These are phyloP conservation scores for Pogonophryne albipinna DNA, from an alignment of 2,797 vertebrate species.

Conservation along the genomic window DNA sequence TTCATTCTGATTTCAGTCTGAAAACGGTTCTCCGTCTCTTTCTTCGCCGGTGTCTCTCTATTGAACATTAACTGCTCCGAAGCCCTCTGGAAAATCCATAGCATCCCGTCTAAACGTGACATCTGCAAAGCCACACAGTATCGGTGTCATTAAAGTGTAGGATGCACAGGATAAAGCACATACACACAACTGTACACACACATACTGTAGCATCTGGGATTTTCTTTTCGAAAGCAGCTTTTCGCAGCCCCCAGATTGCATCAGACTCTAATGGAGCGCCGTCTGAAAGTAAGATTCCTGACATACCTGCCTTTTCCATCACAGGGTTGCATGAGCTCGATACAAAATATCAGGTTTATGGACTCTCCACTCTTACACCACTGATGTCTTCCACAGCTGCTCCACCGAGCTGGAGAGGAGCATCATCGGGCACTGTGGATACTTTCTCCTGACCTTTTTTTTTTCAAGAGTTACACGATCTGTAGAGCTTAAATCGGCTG, in stretches of 20 bases:
- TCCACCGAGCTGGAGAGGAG: conserved; percentile 45
- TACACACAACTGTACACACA: conserved; percentile 24
- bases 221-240: conserved; percentile 58
- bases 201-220: conserved; percentile 68
- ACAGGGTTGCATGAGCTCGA: conserved; percentile 72
- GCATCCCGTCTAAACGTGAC: conserved; percentile 61
- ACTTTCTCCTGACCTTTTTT: conserved; percentile 39
- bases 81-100: conserved; percentile 75
- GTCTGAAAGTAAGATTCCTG: conserved; percentile 77
- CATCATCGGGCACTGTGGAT: conserved; percentile 48
- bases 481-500: conserved; percentile 45
- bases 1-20: conserved; percentile 71
- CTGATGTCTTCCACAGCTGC: conserved; percentile 77
- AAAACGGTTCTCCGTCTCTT: conserved; percentile 51
- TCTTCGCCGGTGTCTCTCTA: conserved; percentile 30
- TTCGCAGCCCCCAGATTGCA: conserved; percentile 65
- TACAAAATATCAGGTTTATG: conserved; percentile 78
- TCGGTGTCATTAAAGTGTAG: conserved; percentile 68
- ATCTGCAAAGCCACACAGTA: conserved; percentile 67
- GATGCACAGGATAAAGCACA: conserved; percentile 64
- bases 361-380: conserved; percentile 66
- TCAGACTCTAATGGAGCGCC: conserved; percentile 70
- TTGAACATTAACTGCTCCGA: conserved; percentile 43
- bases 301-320: conserved; percentile 84
- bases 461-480: conserved; percentile 45